Percentiles rank a stretch among this genome's conserved stretches.
Conservation (phyloP, 37 sponge, comb jelly and placozoan species). For the Dysidea cf. avara region DNA sequence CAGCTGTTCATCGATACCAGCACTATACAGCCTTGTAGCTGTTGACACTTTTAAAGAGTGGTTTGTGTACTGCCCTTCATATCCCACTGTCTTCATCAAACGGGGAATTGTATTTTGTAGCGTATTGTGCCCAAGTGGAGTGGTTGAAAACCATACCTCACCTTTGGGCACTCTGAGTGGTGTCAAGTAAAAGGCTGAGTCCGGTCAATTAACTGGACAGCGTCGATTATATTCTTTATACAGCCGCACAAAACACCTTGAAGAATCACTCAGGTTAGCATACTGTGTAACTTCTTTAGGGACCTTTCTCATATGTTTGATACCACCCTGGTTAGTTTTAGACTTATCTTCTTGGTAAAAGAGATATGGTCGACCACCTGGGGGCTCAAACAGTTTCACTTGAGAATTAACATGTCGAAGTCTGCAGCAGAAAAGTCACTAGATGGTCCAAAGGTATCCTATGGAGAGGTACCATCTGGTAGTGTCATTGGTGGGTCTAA, state of each 20-base stretch:
- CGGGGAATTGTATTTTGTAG: too few relatives aligned
- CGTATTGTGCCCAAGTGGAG: slow-evolving; percentile 30
- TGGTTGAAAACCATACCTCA: slow-evolving; percentile 26
- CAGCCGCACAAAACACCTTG: not conserved
- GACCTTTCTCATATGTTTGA: not conserved
- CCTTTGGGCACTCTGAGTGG: slow-evolving; percentile 26
- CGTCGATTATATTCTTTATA: slow-evolving; percentile 5
- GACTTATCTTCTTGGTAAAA: slow-evolving; percentile 25
- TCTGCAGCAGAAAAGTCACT: too few relatives aligned
- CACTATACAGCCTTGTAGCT: slow-evolving; percentile 35
- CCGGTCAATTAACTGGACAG: slow-evolving; percentile 13
- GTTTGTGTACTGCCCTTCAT: slow-evolving; percentile 28
- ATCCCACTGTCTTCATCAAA: slow-evolving; percentile 16
- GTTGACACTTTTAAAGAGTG: slow-evolving; percentile 26
- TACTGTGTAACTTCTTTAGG: slow-evolving; percentile 23
- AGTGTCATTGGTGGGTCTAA: too few relatives aligned
- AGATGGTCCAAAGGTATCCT: too few relatives aligned
- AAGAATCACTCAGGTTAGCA: slow-evolving; percentile 12
- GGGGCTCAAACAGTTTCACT: slow-evolving; percentile 6
- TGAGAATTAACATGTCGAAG: slow-evolving; percentile 8
- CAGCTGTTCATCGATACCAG: slow-evolving; percentile 43
- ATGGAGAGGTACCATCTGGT: too few relatives aligned
- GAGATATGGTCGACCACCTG: not conserved
- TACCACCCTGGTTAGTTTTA: slow-evolving; percentile 33
- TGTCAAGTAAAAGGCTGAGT: slow-evolving; percentile 20